These are phyloP conservation scores for Rhopalosiphum maidis DNA, from an alignment of 1,140 invertebrate species.

Conservation along the genomic window DNA sequence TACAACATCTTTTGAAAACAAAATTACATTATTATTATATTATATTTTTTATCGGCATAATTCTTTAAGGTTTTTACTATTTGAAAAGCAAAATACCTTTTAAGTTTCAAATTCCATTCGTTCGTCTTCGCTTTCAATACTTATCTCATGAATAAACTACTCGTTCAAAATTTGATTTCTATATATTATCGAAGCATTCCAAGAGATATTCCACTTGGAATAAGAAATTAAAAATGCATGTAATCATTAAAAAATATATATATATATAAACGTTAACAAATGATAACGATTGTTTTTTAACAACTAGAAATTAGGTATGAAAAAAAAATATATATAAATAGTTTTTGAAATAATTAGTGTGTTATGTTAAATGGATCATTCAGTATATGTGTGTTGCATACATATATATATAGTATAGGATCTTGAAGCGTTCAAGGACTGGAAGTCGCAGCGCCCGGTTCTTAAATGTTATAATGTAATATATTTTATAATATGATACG, in stretches of 20 bases:
- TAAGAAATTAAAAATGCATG: background rate
- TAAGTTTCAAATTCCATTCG: background rate
- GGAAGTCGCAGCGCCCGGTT: background rate
- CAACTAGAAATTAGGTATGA: background rate
- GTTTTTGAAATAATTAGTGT: background rate
- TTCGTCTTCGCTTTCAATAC: background rate
- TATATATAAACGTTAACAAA: background rate
- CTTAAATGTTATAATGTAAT: background rate
- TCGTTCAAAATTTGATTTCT: background rate
- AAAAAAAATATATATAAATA: background rate
- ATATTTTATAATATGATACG: background rate
- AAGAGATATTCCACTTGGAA: background rate
- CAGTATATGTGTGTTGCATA: background rate
- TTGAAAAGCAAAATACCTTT: background rate
- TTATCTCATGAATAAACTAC: background rate
- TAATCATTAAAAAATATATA: background rate
- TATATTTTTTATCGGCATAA: too few relatives aligned
- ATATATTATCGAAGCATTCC: background rate
- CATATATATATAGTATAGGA: background rate
- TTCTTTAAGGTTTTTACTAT: too few relatives aligned
- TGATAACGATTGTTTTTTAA: background rate
- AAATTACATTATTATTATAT: too few relatives aligned
- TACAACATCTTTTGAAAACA: too few relatives aligned
- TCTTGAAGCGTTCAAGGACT: background rate
- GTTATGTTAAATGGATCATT: background rate